Evolutionary conservation across 1,140 invertebrate species (phyloP).

Genomic region (Oedothorax gibbosus): DNA sequence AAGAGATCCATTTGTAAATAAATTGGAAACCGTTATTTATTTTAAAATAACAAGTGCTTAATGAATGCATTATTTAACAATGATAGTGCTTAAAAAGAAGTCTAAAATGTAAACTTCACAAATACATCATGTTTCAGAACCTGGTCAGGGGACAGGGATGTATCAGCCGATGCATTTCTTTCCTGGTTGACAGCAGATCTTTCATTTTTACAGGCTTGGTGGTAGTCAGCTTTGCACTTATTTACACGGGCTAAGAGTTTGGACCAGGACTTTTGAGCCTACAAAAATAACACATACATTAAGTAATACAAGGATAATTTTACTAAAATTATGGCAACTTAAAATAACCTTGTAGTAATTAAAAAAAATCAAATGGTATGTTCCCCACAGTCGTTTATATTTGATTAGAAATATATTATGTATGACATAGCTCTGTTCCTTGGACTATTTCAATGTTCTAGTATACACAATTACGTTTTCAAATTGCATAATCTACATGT

Average conservation of each 20-base stretch:
- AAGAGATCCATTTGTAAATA: too few species aligned
- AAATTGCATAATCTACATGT: too few species aligned
- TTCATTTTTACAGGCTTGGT: slow-evolving; percentile 95
- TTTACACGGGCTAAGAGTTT: slow-evolving; percentile 93
- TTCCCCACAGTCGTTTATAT: too few species aligned
- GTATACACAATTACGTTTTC: too few species aligned
- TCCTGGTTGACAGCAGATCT: slow-evolving; percentile 96
- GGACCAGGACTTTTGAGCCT: slow-evolving; percentile 97
- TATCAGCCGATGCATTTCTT: slow-evolving; percentile 92
- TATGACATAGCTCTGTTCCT: too few species aligned
- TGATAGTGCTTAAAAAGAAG: too few species aligned
- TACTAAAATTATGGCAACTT: not conserved
- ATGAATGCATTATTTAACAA: too few species aligned
- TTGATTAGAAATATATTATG: too few species aligned
- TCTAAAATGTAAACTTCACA: too few species aligned
- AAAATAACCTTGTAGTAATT: not conserved
- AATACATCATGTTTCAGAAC: slow-evolving; percentile 71
- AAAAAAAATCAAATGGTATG: not conserved
- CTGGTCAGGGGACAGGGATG: slow-evolving; percentile 94
- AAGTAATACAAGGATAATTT: not conserved
- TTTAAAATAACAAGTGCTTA: too few species aligned
- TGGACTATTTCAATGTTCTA: too few species aligned
- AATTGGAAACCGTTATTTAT: too few species aligned
- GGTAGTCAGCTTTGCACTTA: slow-evolving; percentile 92
- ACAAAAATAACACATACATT: slow-evolving; percentile 45